Evolutionary conservation across 2,113 vertebrate genomes (phyloP), one percentile per base, ranked within the genome.

Genomic region (Acrocephalus arundinaceus): DNA sequence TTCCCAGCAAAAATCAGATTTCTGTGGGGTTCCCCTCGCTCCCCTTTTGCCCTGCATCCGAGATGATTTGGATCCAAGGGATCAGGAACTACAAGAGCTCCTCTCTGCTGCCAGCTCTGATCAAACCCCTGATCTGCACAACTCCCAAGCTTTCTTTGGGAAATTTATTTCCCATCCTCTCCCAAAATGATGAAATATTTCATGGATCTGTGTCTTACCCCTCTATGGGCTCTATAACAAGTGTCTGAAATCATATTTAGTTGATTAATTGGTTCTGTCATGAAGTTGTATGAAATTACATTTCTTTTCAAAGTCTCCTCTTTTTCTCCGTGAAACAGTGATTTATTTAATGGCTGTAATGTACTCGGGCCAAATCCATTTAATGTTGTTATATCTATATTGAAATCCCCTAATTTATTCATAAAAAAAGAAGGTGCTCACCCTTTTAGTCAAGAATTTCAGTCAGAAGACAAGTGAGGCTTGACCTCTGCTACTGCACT

Each of bases 311-410:
- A 82, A 94, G 73, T 96, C 92, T 92, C 58, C 83, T 90, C 87
- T 97, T 97, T 91, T 83, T 65, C 75, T 93, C 78, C 86, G 88
- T 95, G 97, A 93, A 97, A 95, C 96, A 96, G 91, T 97, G 97
- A 98, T 98, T 98, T 97, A 97, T 98, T 98, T 97, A 98, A 98
- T 97, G 83, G 48, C 85, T 79, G 28, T 97, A 97, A 98, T 94
- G 92, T 92, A 92, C 93, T 98, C 90, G 84, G 89, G 96, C 90
- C 97, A 97, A 98, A 98, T 97, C 95, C 92, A 97, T 97, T 98
- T 97, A 94, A 92, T 96, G 95, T 94, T 97, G 91, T 96, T 97
- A 97, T 97, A 98, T 98, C 97, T 98, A 89, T 97, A 97, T 96
- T 97, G 97, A 97, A 97, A 88, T 92, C 92, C 85, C 97, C 71